Conservation (phyloP, 2,797 vertebrate genomes). For the Chelmon rostratus region DNA sequence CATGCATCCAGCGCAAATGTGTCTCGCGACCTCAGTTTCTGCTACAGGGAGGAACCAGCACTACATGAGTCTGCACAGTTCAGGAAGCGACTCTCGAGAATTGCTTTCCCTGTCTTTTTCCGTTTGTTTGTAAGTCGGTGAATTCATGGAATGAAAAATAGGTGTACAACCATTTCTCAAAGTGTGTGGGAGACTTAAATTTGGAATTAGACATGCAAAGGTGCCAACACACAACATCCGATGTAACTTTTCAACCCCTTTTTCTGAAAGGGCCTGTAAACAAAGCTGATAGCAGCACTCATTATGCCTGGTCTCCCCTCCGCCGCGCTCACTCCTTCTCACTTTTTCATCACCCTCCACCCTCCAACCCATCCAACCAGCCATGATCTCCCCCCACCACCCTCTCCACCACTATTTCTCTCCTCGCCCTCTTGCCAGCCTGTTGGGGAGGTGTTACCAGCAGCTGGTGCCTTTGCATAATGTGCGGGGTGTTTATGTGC, state of each 20-base stretch:
- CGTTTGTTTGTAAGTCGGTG: constrained; percentile 8
- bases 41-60: constrained; percentile 6
- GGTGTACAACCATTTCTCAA: background rate
- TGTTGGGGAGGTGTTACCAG: constrained; percentile 86
- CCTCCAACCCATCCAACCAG: constrained; percentile 44
- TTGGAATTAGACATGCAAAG: background rate
- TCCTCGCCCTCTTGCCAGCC: constrained; percentile 79
- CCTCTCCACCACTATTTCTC: constrained; percentile 52
- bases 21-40: constrained; percentile 36
- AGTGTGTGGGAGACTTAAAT: constrained; percentile 12
- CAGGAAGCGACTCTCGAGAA: background rate
- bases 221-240: constrained; percentile 6
- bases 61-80: background rate
- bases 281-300: constrained; percentile 71
- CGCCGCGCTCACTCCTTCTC: constrained; percentile 53
- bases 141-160: constrained; percentile 13
- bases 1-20: constrained; percentile 57
- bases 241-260: constrained; percentile 49
- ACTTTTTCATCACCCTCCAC: constrained; percentile 50
- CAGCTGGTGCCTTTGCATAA: constrained; percentile 89
- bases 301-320: constrained; percentile 56
- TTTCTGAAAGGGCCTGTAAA: constrained; percentile 53
- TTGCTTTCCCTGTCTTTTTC: background rate
- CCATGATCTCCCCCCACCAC: constrained; percentile 40
- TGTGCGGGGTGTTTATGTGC: constrained; percentile 83